Percentiles rank a stretch among this genome's conserved stretches.
Evolutionary conservation across 1,140 invertebrate genomes (phyloP).

Genomic region (Anastrepha obliqua): DNA sequence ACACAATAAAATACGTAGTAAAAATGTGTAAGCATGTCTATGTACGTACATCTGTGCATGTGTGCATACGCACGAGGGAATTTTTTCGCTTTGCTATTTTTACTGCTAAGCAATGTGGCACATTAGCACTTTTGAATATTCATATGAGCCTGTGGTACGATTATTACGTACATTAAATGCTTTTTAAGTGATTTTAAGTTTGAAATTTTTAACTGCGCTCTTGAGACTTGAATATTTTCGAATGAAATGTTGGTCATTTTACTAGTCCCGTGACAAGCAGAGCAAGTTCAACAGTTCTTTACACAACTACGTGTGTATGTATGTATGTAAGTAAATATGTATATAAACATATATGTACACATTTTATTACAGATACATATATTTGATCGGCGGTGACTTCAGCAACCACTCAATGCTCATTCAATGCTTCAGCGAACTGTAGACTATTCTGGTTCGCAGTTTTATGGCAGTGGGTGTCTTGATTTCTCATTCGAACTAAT

Average conservation of each 20-base stretch:
- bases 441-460: not conserved
- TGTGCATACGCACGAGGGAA: too few relatives aligned
- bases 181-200: not conserved
- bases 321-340: not conserved
- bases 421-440: not conserved
- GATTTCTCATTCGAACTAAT: slow-evolving; percentile 20
- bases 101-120: too few relatives aligned
- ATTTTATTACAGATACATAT: not conserved
- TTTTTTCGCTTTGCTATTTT: too few relatives aligned
- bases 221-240: not conserved
- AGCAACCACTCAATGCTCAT: not conserved
- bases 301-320: not conserved
- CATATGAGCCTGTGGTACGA: not conserved
- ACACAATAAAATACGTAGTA: not conserved
- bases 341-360: not conserved
- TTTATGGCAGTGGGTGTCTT: slow-evolving; percentile 19
- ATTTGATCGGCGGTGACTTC: not conserved
- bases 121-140: not conserved
- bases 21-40: not conserved
- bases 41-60: too few relatives aligned
- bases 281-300: not conserved
- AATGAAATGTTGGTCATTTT: not conserved
- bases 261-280: not conserved
- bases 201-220: slow-evolving; percentile 13
- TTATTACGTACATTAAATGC: not conserved